Base-by-base conservation (phyloP, 2,113 vertebrate genomes). In the Nothocercus nigrocapillus region DNA sequence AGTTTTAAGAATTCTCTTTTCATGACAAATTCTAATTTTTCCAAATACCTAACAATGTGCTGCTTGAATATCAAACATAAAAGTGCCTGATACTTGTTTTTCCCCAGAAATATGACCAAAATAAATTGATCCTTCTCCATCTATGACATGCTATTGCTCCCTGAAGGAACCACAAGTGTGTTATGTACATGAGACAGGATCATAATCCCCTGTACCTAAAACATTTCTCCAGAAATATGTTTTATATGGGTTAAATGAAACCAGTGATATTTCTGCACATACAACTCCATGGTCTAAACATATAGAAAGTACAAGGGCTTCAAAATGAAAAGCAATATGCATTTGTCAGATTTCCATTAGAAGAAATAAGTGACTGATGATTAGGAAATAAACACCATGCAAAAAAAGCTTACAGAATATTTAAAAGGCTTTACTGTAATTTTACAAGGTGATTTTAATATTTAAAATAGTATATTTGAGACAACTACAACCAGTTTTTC, bases 41-140 rank as follows among this genome's bases (percentile, higher is more conserved):
- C 75, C 88, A 86, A 79, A 92, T 69, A 93, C 47, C 82, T 91
- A 94, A 93, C 40, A 85, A 94, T 82, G 49, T 44, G 79, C 77
- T 95, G 67, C 86, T 53, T 96, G 85, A 96, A 97, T 96, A 95
- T 9, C 90, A 92, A 77, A 77, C 75, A 34, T 11, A 85, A 12
- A 9, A 83, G 63, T 7, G 5, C 0, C 34, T 74, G 82, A 70
- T 87, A 36, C 82, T 34, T 73, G 82, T 45, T 67, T 11, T 17
- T 44, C 40, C 51, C 19, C 10, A 83, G 58, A 82, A 88, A 82
- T 70, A 32, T 75, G 40, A 61, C 61, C 21, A 95, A 90, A 86
- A 96, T 87, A 91, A 66, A 7, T 74, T 84, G 49, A 80, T 40
- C 32, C 4, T 67, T 72, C 40, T 83, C 20, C 17, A n/a, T 69